Evolutionary conservation across 2,888 invertebrate genomes (phyloP).

Genomic region (Phorcus lineatus): DNA sequence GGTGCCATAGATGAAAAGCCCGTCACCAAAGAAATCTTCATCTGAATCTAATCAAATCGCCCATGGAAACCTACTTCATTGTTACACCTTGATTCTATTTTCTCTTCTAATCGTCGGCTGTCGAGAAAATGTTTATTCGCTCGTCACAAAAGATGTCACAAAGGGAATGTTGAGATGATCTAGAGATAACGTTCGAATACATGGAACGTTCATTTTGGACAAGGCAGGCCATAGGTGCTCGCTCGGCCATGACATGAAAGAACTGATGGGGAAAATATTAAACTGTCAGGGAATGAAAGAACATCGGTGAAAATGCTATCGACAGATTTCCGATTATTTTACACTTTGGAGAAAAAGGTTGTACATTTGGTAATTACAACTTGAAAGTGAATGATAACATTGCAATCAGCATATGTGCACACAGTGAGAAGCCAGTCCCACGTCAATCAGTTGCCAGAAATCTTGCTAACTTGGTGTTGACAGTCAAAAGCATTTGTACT

Average conservation of each 20-base stretch:
- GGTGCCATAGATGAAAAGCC: slow-evolving; percentile 20
- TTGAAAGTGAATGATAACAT: too few relatives aligned
- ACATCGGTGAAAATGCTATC: slow-evolving; percentile 7
- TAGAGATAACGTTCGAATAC: not conserved
- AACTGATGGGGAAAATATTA: slow-evolving; percentile 1
- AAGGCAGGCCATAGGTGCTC: not conserved
- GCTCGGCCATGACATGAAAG: not conserved
- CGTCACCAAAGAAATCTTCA: not conserved
- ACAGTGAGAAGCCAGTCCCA: too few relatives aligned
- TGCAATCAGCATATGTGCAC: too few relatives aligned
- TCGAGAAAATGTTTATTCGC: not conserved
- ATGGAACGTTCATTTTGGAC: not conserved
- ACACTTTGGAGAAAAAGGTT: not conserved
- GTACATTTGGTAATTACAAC: not conserved
- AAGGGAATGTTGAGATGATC: not conserved
- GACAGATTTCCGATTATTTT: slow-evolving; percentile 1
- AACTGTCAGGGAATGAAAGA: not conserved
- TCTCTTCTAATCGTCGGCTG: not conserved
- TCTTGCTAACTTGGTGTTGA: too few relatives aligned
- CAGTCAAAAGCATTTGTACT: too few relatives aligned
- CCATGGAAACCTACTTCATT: slow-evolving; percentile 7
- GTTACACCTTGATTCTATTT: not conserved
- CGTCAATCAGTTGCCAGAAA: too few relatives aligned
- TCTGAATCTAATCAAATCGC: slow-evolving; percentile 16
- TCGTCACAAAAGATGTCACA: slow-evolving; percentile 7